These are phyloP conservation scores for Ancistrus triradiatus DNA, from an alignment of 2,113 vertebrate genomes.

Conservation along the genomic window DNA sequence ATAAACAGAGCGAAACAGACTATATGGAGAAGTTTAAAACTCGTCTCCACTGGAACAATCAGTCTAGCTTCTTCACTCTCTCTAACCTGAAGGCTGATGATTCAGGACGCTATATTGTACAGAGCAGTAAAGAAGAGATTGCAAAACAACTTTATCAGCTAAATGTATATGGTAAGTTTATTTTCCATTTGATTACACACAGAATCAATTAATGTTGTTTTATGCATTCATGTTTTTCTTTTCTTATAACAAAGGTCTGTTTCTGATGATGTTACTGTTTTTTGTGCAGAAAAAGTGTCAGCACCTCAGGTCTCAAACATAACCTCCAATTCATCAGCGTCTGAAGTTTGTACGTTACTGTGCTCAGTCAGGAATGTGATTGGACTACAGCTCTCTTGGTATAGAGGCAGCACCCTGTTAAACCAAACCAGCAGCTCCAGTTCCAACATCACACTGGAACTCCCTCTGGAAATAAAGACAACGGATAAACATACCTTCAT, in stretches of 20 bases:
- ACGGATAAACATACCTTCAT: constrained; percentile 1
- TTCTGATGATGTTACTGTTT: neutral
- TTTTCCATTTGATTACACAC: neutral
- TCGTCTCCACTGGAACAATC: constrained; percentile 13
- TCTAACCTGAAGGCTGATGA: constrained; percentile 12
- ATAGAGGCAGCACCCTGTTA: constrained; percentile 15
- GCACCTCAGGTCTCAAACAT: neutral
- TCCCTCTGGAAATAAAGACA: constrained; percentile 26
- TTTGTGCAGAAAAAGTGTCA: constrained; percentile 8
- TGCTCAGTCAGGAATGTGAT: constrained; percentile 38
- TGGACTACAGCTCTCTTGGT: constrained; percentile 29
- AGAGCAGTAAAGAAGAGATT: neutral
- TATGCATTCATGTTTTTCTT: neutral
- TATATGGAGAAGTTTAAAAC: neutral
- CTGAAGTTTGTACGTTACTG: constrained; percentile 12
- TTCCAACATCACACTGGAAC: constrained; percentile 16
- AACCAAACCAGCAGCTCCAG: constrained; percentile 37
- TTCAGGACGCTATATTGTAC: constrained; percentile 4
- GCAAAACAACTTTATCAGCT: neutral
- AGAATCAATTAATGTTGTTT: neutral
- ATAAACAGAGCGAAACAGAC: neutral
- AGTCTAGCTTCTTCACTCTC: constrained; percentile 8
- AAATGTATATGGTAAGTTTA: constrained; percentile 1
- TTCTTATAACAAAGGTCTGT: too few relatives aligned
- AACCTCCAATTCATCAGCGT: neutral